phyloP scores from a whole-genome alignment of 2,113 vertebrate species.

The Lophura nycthemera region DNA sequence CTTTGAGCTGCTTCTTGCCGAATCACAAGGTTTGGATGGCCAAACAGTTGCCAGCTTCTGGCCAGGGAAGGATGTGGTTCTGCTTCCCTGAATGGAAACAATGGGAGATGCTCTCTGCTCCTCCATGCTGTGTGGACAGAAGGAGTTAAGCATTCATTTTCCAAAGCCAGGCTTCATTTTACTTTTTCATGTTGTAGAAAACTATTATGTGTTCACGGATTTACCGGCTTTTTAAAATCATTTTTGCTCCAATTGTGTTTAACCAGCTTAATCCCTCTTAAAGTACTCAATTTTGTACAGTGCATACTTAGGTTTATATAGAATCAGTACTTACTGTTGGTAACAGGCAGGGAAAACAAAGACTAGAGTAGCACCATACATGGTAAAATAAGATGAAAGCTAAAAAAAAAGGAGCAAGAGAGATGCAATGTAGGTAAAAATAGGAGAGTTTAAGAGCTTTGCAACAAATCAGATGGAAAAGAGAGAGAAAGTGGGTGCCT shows the following conservation, averaged over 20 bases:
- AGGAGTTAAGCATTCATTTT: neutral
- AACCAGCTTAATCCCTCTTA: neutral
- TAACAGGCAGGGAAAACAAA: neutral
- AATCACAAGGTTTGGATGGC: constrained; percentile 51
- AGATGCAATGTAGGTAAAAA: neutral
- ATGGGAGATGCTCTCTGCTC: neutral
- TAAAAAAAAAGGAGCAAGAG: neutral
- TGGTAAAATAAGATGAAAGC: neutral
- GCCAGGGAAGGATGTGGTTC: constrained; percentile 67
- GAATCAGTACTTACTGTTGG: neutral
- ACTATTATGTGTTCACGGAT: neutral
- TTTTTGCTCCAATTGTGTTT: neutral
- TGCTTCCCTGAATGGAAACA: neutral
- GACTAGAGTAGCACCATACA: neutral
- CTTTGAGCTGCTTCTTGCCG: neutral
- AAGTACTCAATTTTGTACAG: neutral
- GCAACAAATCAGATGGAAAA: neutral
- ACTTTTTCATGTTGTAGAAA: neutral
- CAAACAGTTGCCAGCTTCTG: constrained; percentile 61
- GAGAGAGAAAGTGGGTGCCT: neutral
- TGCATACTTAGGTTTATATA: neutral
- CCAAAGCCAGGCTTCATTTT: neutral
- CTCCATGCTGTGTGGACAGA: neutral
- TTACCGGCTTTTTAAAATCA: neutral
- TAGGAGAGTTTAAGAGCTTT: neutral